A percentile compares a stretch with the other conserved stretches of the same genome.
Conservation (phyloP, 2,797 vertebrate genomes). For the Antennarius maculatus region DNA sequence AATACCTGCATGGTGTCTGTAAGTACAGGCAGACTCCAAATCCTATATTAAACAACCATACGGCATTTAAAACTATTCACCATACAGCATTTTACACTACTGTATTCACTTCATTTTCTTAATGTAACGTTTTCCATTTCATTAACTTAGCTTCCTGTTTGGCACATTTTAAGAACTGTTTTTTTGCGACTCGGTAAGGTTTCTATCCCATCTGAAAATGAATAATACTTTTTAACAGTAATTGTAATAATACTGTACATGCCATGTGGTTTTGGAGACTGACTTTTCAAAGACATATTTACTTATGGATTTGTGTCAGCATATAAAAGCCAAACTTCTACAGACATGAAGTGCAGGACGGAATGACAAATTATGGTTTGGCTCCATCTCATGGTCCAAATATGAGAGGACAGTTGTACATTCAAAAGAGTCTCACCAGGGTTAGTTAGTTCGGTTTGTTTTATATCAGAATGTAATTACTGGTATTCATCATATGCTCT, state of each 20-base stretch:
- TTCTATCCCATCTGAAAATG: background rate
- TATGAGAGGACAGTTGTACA: background rate
- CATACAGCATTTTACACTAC: background rate
- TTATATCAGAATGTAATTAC: too few species aligned
- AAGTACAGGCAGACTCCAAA: background rate
- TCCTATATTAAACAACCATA: background rate
- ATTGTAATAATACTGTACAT: background rate
- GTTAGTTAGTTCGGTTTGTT: too few species aligned
- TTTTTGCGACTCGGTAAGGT: background rate
- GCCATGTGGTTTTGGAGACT: too few species aligned
- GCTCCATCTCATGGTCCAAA: conserved; percentile 35
- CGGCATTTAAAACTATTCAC: background rate
- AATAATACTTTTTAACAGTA: background rate
- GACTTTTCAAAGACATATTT: background rate
- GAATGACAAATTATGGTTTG: background rate
- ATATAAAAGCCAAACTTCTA: background rate
- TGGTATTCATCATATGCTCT: too few species aligned
- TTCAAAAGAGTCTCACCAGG: background rate
- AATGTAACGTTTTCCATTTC: background rate
- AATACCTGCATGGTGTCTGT: background rate
- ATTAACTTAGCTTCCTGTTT: background rate
- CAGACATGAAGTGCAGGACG: background rate
- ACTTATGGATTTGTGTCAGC: background rate
- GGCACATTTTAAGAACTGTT: background rate
- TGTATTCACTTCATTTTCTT: background rate